A percentile compares a stretch with the other conserved stretches of the same genome.
phyloP scores from a whole-genome alignment of 2,797 vertebrate species.

The Halcyon smyrnensis region DNA sequence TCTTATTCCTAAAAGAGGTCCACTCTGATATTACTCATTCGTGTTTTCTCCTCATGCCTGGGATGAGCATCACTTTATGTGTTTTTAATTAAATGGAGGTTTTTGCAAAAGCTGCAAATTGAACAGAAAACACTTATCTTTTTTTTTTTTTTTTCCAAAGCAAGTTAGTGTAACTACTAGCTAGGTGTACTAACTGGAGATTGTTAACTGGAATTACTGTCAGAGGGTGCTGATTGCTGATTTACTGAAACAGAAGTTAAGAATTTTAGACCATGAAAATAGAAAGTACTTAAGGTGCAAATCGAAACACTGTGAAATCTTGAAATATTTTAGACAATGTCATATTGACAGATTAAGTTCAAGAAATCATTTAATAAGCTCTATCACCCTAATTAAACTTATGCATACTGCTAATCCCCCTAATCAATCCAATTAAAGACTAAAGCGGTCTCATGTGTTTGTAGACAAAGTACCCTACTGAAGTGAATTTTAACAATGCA shows the following conservation, averaged over 20 bases:
- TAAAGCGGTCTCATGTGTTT: neutral
- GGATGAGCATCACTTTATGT: rapidly evolving
- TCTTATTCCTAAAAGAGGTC: neutral
- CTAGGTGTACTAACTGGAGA: neutral
- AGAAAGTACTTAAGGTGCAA: neutral
- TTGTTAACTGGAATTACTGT: neutral
- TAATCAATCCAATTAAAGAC: neutral
- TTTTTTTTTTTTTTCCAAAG: neutral
- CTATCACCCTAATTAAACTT: neutral
- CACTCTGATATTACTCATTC: neutral
- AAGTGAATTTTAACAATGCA: neutral
- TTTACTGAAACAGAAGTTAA: neutral
- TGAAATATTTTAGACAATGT: neutral
- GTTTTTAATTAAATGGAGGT: neutral
- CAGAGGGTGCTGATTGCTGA: neutral
- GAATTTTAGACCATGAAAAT: neutral
- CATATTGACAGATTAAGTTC: neutral
- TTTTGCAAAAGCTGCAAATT: neutral
- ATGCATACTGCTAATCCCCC: neutral
- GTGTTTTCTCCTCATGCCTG: neutral
- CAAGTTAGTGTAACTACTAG: neutral
- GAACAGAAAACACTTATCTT: neutral
- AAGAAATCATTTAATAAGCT: neutral
- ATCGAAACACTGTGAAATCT: neutral
- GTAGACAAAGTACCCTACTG: neutral